Evolutionary conservation across 1,140 invertebrate genomes (phyloP), one percentile per base, ranked within the genome.

Genomic region (Rhizoglyphus robini): DNA sequence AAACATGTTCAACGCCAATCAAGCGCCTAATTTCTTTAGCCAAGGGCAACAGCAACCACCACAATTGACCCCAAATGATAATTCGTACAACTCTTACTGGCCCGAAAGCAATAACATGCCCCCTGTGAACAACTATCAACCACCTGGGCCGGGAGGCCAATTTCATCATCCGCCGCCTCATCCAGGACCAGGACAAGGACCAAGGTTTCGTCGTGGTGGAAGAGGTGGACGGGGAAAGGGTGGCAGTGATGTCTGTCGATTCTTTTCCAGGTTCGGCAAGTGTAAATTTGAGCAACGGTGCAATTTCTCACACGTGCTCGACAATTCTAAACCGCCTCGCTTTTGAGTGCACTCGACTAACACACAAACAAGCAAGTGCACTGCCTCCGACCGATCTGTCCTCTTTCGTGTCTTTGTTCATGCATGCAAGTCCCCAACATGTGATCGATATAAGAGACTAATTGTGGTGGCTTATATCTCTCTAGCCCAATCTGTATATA

Each of bases 201-300:
- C 59, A 11, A 8, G 59, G 27, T 38, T 61, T 34, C 25, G 57
- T 31, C 25, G 20, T 13, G 18, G 23, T n/a, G n/a, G 25, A 34
- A 4, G 1, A 23, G 58, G 58, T 13, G 58, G 58, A 5, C 8
- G 57, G 2, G 29, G 58, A 3, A 57, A 63, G 8, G 47, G 20
- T 1, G 2, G 3, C 2, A 29, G 30, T 34, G 46, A 23, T n/a
- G 27, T 64, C 1, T 64, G 63, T 23, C 11, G 47, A n/a, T 48
- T 48, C 25, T 64, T 49, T 30, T 15, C 29, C 29, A 48, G 31
- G 25, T 36, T 34, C 1, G 63, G 63, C 8, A 64, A 64, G 29
- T 64, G 63, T 57, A 48, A 48, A 38, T 64, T 64, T 64, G 41
- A 64, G 46, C 23, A 47, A 8, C 18, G 63, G 20, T 64, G 63